phyloP scores from a whole-genome alignment of 1,140 invertebrate species.

The Centruroides sculpturatus region DNA sequence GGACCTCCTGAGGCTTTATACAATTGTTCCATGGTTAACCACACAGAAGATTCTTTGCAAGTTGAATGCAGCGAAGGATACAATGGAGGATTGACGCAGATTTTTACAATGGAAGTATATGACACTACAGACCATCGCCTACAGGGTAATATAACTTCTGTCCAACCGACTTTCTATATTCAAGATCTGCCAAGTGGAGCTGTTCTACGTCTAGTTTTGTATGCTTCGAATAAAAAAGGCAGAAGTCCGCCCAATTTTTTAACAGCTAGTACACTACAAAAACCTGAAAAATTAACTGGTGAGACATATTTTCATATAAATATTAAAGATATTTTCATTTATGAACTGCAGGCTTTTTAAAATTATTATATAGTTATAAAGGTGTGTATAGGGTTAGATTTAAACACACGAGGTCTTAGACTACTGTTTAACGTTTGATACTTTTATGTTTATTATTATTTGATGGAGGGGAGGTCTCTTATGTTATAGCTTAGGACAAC shows the following conservation, averaged over 20 bases:
- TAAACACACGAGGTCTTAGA: too few species aligned
- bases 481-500: too few species aligned
- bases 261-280: slow-evolving; percentile 73
- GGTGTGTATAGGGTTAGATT: too few species aligned
- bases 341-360: not conserved
- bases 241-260: slow-evolving; percentile 59
- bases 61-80: slow-evolving; percentile 62
- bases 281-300: slow-evolving; percentile 72
- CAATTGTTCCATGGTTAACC: slow-evolving; percentile 73
- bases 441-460: too few species aligned
- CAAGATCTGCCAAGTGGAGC: slow-evolving; percentile 53
- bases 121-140: slow-evolving; percentile 36
- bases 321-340: not conserved
- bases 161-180: slow-evolving; percentile 35
- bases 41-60: slow-evolving; percentile 60
- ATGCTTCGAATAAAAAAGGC: slow-evolving; percentile 18
- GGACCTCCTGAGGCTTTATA: slow-evolving; percentile 61
- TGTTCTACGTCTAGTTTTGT: slow-evolving; percentile 41
- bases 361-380: too few species aligned
- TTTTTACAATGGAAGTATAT: slow-evolving; percentile 63
- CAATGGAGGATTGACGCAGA: slow-evolving; percentile 66
- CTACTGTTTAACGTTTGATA: too few species aligned
- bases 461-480: too few species aligned
- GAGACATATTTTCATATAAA: slow-evolving; percentile 27
- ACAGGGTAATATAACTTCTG: slow-evolving; percentile 10